Evolutionary conservation across 1,140 invertebrate genomes (phyloP).

Genomic region (Drosophila pseudoobscura): DNA sequence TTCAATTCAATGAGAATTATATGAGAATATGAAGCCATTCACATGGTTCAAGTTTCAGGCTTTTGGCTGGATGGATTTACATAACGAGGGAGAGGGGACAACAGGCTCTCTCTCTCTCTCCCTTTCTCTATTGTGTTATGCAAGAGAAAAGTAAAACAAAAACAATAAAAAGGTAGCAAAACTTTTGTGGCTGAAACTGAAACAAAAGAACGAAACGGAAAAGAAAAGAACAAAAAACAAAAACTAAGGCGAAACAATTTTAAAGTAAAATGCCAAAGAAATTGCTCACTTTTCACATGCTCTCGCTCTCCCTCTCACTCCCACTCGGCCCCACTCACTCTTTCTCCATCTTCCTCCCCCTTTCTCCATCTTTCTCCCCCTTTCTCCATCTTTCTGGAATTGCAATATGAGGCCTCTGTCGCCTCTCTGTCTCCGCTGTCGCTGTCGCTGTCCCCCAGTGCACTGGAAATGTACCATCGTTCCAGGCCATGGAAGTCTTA

Average conservation of each 20-base stretch:
- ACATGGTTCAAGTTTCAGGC: constrained; percentile 9
- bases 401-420: constrained; percentile 58
- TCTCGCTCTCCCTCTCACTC: constrained; percentile 4
- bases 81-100: no score
- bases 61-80: no score
- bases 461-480: constrained; percentile 20
- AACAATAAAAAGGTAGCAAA: constrained; percentile 57
- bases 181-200: constrained; percentile 20
- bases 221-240: constrained; percentile 2
- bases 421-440: constrained; percentile 42
- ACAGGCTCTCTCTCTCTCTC: background rate
- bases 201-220: constrained; percentile 13
- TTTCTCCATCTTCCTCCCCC: background rate
- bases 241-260: constrained; percentile 60
- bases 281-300: constrained; percentile 62
- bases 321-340: background rate
- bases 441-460: constrained; percentile 9
- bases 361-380: constrained; percentile 10
- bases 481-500: constrained; percentile 51
- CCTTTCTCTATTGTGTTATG: constrained; percentile 34
- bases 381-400: constrained; percentile 48
- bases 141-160: constrained; percentile 57
- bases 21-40: constrained; percentile 8
- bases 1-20: constrained; percentile 6
- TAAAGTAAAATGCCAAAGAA: constrained; percentile 60